A percentile compares a stretch with the other conserved stretches of the same genome.
Conservation (phyloP, 2,797 vertebrate genomes). For the Lacerta viridis region DNA sequence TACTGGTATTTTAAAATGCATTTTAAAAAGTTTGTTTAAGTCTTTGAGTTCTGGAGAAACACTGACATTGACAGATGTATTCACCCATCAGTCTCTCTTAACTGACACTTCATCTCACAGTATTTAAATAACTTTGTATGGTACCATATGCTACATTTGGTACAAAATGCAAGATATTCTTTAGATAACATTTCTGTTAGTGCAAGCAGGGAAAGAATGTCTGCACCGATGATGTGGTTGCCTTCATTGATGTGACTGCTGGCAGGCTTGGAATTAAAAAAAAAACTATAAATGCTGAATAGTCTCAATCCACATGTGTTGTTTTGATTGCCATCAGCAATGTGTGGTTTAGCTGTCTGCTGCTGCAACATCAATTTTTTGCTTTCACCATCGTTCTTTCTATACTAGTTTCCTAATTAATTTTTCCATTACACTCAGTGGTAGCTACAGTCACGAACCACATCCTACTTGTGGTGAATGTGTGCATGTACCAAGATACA, state of each 20-base stretch:
- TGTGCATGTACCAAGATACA: no score
- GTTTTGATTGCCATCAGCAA: slow-evolving; percentile 19
- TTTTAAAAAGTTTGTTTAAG: slow-evolving; percentile 37
- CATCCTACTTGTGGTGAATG: neutral
- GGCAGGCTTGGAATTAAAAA: slow-evolving; percentile 20
- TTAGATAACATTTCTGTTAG: slow-evolving; percentile 31
- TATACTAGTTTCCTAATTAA: neutral
- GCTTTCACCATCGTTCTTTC: neutral
- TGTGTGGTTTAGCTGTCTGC: neutral
- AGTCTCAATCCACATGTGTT: slow-evolving; percentile 17
- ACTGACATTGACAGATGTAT: slow-evolving; percentile 30
- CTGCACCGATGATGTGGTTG: slow-evolving; percentile 20
- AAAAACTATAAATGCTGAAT: slow-evolving; percentile 9
- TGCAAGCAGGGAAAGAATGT: neutral
- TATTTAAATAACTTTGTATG: slow-evolving; percentile 59
- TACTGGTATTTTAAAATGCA: neutral
- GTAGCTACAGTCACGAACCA: neutral
- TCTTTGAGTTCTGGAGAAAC: slow-evolving; percentile 9
- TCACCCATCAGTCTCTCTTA: slow-evolving; percentile 42
- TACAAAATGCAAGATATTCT: slow-evolving; percentile 29
- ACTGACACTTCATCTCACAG: slow-evolving; percentile 31
- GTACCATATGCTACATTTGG: slow-evolving; percentile 53
- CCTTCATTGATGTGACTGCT: slow-evolving; percentile 44
- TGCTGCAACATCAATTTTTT: slow-evolving; percentile 29
- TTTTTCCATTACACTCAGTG: neutral